Evolutionary conservation across 2,113 vertebrate species (phyloP).

Genomic region (Coptodon rendalli): DNA sequence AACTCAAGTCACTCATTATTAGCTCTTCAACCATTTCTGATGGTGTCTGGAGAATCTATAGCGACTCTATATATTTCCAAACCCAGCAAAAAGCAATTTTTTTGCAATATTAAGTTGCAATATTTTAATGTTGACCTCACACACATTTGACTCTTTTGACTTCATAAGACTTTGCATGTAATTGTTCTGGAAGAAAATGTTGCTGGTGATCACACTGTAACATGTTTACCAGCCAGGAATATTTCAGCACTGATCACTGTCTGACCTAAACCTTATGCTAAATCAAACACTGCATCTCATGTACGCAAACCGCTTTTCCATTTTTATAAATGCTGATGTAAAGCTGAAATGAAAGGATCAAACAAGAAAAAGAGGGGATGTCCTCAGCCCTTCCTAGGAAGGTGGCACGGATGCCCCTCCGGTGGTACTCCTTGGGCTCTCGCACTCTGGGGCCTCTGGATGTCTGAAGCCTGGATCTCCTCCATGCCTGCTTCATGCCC

Average conservation of each 20-base stretch:
- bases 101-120: background rate
- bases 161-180: background rate
- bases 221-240: background rate
- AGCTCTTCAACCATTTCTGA: background rate
- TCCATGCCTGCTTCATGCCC: too few species aligned
- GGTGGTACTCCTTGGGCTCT: too few species aligned
- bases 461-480: too few species aligned
- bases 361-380: background rate
- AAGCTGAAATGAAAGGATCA: background rate
- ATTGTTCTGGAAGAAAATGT: background rate
- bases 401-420: too few species aligned
- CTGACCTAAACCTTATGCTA: background rate
- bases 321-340: background rate
- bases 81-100: background rate
- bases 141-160: background rate
- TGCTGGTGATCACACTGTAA: background rate
- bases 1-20: background rate
- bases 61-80: background rate
- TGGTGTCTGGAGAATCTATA: background rate
- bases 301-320: background rate
- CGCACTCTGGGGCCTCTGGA: too few species aligned
- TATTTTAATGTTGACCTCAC: background rate
- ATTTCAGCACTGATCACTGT: background rate
- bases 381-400: too few species aligned
- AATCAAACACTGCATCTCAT: background rate